A percentile compares a stretch with the other conserved stretches of the same genome.
Evolutionary conservation across 2,797 vertebrate species (phyloP).

Genomic region (Ispidina picta): DNA sequence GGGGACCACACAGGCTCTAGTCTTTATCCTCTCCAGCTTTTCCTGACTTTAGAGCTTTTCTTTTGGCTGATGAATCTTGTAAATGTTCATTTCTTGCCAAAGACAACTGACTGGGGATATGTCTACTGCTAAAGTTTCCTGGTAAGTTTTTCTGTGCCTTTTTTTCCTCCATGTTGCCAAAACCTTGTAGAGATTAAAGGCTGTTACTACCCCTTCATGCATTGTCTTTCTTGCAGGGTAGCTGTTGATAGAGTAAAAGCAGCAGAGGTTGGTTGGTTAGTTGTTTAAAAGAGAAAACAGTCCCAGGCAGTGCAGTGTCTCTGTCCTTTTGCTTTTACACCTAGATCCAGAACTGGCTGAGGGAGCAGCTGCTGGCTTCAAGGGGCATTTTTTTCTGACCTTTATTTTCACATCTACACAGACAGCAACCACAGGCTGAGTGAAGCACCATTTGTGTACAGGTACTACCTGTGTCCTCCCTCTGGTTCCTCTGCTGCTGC

Average conservation of each 20-base stretch:
- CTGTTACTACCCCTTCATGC: neutral
- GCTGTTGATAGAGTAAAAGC: neutral
- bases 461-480: neutral
- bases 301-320: neutral
- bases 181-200: neutral
- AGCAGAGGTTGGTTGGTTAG: neutral
- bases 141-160: neutral
- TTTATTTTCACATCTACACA: neutral
- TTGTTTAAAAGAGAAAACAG: neutral
- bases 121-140: neutral
- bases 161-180: neutral
- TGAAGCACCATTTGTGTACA: accelerated
- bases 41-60: neutral
- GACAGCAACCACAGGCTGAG: neutral
- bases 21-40: neutral
- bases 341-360: neutral
- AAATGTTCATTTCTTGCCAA: neutral
- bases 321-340: neutral
- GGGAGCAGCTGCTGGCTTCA: neutral
- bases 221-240: neutral
- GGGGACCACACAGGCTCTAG: neutral
- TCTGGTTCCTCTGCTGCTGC: neutral
- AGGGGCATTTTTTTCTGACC: neutral
- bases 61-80: neutral
- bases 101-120: neutral